phyloP scores from a whole-genome alignment of 2,113 vertebrate species.

The Sciurus niger region DNA sequence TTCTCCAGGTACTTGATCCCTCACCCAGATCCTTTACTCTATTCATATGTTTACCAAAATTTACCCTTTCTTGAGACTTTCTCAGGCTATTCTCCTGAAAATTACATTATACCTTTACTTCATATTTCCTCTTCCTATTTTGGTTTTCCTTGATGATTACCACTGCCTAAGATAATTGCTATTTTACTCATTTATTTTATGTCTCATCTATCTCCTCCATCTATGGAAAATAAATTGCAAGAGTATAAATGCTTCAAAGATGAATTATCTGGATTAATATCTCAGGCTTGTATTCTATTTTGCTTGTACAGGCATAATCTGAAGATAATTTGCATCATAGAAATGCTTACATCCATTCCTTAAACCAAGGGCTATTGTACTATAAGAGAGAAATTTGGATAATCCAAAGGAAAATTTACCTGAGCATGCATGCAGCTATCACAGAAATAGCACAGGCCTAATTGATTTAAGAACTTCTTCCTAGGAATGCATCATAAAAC shows the following conservation, averaged over 20 bases:
- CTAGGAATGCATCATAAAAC: background rate
- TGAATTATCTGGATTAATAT: background rate
- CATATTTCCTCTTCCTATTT: background rate
- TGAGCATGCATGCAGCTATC: background rate
- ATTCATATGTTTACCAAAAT: background rate
- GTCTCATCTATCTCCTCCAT: background rate
- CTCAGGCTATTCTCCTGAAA: background rate
- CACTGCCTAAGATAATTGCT: background rate
- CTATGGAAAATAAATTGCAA: constrained; percentile 6
- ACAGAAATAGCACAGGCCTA: background rate
- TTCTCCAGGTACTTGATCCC: background rate
- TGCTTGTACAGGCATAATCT: background rate
- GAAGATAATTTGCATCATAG: background rate
- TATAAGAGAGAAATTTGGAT: background rate
- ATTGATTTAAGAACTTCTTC: constrained; percentile 33
- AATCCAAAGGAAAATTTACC: constrained; percentile 35
- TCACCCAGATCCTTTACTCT: background rate
- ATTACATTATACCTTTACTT: background rate
- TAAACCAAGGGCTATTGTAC: background rate
- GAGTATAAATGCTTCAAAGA: background rate
- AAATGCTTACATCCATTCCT: background rate
- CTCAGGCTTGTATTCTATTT: background rate
- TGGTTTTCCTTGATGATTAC: background rate
- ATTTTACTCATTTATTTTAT: background rate
- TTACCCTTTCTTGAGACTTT: background rate